These are phyloP conservation scores for Drepanosiphum platanoidis DNA, from an alignment of 2,888 invertebrate species.

Conservation along the genomic window DNA sequence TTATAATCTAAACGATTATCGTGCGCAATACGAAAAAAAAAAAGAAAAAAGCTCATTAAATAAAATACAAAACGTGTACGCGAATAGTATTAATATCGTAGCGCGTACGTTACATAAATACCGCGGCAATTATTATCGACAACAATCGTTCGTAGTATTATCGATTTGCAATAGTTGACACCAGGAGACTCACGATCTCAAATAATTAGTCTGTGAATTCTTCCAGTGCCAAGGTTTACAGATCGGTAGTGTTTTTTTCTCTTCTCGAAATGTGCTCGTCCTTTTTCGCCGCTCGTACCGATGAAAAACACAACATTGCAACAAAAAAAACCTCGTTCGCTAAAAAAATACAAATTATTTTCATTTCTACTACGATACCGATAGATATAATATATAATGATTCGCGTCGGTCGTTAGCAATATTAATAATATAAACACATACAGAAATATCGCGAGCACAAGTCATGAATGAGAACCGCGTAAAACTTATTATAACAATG, in stretches of 20 bases:
- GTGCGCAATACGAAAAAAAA: too few relatives aligned
- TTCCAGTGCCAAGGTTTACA: slow-evolving; percentile 75
- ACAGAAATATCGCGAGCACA: background rate
- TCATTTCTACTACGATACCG: background rate
- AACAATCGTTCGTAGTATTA: slow-evolving; percentile 67
- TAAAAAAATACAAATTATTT: background rate
- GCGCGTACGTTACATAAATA: too few relatives aligned
- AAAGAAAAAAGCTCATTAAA: too few relatives aligned
- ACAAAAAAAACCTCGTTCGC: background rate
- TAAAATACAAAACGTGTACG: too few relatives aligned
- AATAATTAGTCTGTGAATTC: slow-evolving; percentile 74
- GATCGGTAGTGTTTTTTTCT: slow-evolving; percentile 33
- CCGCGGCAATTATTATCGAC: too few relatives aligned
- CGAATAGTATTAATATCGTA: too few relatives aligned
- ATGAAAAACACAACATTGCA: background rate
- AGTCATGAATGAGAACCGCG: background rate
- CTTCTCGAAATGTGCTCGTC: too few relatives aligned
- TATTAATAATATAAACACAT: background rate
- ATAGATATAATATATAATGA: background rate
- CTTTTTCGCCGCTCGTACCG: background rate
- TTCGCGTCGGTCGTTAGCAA: background rate
- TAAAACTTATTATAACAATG: background rate
- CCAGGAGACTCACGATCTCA: slow-evolving; percentile 74
- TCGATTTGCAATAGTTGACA: slow-evolving; percentile 69
- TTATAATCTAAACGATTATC: too few relatives aligned